phyloP scores from a whole-genome alignment of 92 coral and sea anemone species.

The Galaxea fascicularis region DNA sequence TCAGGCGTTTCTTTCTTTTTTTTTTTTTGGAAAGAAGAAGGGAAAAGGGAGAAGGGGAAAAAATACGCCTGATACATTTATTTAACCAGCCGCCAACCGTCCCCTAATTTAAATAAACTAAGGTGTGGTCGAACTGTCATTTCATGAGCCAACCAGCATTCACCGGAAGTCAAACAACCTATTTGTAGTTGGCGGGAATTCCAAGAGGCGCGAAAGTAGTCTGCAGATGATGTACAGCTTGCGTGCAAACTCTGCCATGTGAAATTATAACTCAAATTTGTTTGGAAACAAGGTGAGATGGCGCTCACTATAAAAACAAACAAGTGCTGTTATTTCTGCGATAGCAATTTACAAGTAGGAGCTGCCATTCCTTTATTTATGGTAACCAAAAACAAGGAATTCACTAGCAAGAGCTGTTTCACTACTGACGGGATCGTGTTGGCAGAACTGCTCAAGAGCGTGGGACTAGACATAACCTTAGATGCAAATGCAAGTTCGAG shows the following conservation, averaged over 20 bases:
- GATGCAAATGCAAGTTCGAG: neutral
- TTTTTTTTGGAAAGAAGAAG: conserved; percentile 34
- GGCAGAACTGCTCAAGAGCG: conserved; percentile 24
- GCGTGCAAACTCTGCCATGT: conserved; percentile 5
- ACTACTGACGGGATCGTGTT: conserved; percentile 19
- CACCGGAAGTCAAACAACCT: conserved; percentile 3
- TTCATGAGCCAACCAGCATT: neutral
- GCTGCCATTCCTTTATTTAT: conserved; percentile 36
- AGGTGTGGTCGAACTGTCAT: conserved; percentile 8
- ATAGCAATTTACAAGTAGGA: neutral
- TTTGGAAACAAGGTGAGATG: conserved; percentile 4
- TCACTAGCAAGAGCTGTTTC: conserved; percentile 30
- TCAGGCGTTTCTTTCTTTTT: too few species aligned
- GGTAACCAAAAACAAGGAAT: conserved; percentile 48
- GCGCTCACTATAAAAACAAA: conserved; percentile 12
- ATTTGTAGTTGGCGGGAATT: conserved; percentile 4
- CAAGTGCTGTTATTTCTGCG: conserved; percentile 3
- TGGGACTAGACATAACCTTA: neutral
- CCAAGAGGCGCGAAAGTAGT: neutral
- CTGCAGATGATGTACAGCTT: neutral
- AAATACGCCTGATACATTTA: too few species aligned
- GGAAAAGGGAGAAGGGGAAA: conserved; percentile 1
- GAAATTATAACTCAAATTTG: neutral
- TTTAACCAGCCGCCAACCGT: too few species aligned
- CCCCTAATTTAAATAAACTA: conserved; percentile 8